phyloP scores from a whole-genome alignment of 2,797 vertebrate species.

The Cryptoblepharus egeriae region DNA sequence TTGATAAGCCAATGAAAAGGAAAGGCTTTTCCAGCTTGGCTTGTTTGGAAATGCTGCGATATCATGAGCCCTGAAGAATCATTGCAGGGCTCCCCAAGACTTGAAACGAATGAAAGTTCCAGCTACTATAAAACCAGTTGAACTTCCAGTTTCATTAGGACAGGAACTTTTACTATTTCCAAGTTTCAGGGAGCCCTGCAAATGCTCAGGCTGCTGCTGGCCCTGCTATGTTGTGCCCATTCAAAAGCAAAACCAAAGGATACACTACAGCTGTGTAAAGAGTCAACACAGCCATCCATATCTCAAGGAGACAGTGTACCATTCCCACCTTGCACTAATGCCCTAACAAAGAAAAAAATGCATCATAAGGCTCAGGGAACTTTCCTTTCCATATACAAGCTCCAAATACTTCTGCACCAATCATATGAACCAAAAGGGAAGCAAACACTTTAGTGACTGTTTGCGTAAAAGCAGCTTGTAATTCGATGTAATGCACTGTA shows the following conservation, averaged over 20 bases:
- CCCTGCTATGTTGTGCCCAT: no score
- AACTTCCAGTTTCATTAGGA: no score
- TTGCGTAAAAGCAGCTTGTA: constrained; percentile 61
- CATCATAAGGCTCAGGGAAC: constrained; percentile 54
- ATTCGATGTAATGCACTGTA: constrained; percentile 64
- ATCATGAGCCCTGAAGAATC: neutral
- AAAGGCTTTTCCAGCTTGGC: neutral
- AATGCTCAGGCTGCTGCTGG: no score
- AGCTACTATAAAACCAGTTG: no score
- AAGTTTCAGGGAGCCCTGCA: no score
- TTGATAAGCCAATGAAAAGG: neutral
- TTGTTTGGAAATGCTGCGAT: neutral
- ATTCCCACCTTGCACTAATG: constrained; percentile 49
- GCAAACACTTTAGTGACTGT: constrained; percentile 62
- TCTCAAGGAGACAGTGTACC: constrained; percentile 1
- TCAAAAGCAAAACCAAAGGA: no score
- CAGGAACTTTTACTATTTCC: no score
- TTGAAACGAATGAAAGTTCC: no score
- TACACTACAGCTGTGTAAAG: no score
- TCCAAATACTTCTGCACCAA: constrained; percentile 46
- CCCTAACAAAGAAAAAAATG: constrained; percentile 59
- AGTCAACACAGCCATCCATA: no score
- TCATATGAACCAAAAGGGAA: constrained; percentile 37
- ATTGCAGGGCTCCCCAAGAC: no score
- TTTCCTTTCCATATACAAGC: constrained; percentile 51